Base-by-base conservation (phyloP, 1,140 invertebrate species). In the Zaprionus gabonicus region DNA sequence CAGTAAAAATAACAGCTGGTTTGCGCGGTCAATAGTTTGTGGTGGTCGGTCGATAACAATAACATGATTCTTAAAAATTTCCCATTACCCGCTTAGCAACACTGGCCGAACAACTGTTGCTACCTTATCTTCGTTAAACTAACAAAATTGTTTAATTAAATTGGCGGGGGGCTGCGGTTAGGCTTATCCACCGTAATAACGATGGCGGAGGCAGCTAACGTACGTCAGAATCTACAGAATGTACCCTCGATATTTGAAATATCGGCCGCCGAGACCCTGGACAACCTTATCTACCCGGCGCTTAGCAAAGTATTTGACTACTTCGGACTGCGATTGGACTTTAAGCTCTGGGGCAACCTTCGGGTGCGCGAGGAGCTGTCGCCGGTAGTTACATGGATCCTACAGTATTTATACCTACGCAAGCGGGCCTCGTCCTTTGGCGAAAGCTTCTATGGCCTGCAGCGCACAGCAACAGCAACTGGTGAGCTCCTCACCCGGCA, bases 221-320 rank as follows among this genome's bases (percentile, higher is more conserved):
- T 92, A 41, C 86, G 90, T 23, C 88, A 92, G 58, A 92, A 92
- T 80, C 69, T 92, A 9, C 90, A 92, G 49, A 91, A 92, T 79
- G 74, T 87, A 5, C 91, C 92, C 20, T 92, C 92, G 6, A 92
- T 92, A 41, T 92, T 92, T 57, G 92, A 92, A 74, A 91, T 92
- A 44, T 88, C 87, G 1, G 91, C 91, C 1, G 87, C 92, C 1
- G 91, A 92, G 70, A 92, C 91, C 4, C 53, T 92, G 31, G 92
- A 92, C 71, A 90, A 90, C 34, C 78, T 92, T 36, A 92, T 92
- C 23, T 92, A 92, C 51, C 91, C 91, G 7, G 91, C 91, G 4
- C 71, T 92, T 13, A 91, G 83, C 77, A 92, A 92, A 82, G 80
- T 92, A 10, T 88, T 91, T 38, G 90, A 92, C 53, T 92, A 91